Percentiles rank a stretch among this genome's conserved stretches.
Evolutionary conservation across 1,140 invertebrate species (phyloP).

Genomic region (Plectrocnemia conspersa): DNA sequence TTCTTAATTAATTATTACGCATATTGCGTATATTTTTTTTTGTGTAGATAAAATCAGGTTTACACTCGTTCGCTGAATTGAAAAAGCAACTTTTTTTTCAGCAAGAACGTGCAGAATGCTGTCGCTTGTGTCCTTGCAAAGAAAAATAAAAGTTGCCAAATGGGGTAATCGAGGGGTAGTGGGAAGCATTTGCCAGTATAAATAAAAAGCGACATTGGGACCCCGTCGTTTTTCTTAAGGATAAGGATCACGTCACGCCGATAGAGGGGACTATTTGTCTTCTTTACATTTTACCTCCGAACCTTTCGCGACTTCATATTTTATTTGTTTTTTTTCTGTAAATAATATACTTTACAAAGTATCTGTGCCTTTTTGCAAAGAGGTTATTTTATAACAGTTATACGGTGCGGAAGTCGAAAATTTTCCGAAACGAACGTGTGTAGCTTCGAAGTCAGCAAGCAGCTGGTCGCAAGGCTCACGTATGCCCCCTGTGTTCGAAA

Average conservation of each 20-base stretch:
- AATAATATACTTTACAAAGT: no score
- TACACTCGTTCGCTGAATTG: conserved; percentile 4
- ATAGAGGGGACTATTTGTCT: conserved; percentile 15
- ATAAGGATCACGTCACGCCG: conserved; percentile 4
- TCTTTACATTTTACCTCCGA: conserved; percentile 19
- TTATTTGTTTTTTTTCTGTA: conserved; percentile 1
- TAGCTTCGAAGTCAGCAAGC: conserved; percentile 6
- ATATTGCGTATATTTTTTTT: background rate
- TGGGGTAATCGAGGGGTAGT: background rate
- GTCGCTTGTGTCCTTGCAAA: background rate
- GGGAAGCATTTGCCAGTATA: background rate
- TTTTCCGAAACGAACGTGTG: conserved; percentile 4
- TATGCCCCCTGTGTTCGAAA: conserved; percentile 27
- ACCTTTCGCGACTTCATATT: background rate
- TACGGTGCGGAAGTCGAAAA: background rate
- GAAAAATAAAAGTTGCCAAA: conserved; percentile 3
- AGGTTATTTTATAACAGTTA: conserved; percentile 1
- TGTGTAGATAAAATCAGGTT: background rate
- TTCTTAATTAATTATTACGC: background rate
- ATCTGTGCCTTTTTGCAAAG: background rate
- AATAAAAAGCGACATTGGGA: conserved; percentile 5
- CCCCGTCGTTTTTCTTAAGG: background rate
- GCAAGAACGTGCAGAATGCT: conserved; percentile 1
- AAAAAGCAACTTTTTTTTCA: conserved; percentile 1
- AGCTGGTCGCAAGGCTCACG: conserved; percentile 14